These are phyloP conservation scores for Dicrostonyx torquatus DNA, from an alignment of 2,797 vertebrate genomes.

Conservation along the genomic window DNA sequence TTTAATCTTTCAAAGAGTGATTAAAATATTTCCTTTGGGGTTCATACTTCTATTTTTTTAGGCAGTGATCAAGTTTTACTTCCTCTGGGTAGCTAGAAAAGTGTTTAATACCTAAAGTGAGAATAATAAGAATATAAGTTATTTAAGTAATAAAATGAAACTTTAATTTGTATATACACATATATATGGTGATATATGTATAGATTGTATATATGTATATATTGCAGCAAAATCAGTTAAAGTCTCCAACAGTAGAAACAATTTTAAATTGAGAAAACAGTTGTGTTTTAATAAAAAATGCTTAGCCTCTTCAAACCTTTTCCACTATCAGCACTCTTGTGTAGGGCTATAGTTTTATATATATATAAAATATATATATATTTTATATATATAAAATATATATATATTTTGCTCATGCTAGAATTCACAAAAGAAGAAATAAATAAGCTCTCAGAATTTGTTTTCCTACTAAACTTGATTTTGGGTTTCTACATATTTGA, in stretches of 20 bases:
- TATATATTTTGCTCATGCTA: not conserved
- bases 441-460: not conserved
- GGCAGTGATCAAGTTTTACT: not conserved
- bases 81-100: not conserved
- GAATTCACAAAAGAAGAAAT: not conserved
- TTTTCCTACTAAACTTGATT: not conserved
- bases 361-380: no score
- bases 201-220: not conserved
- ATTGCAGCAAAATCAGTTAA: not conserved
- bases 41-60: conserved; percentile 8
- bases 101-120: conserved; percentile 13
- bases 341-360: not conserved
- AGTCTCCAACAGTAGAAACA: not conserved
- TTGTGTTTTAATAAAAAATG: conserved; percentile 31
- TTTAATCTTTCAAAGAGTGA: not conserved
- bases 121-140: not conserved
- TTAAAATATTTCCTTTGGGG: conserved; percentile 33
- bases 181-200: no score
- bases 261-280: not conserved
- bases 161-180: not conserved
- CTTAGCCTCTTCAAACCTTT: not conserved
- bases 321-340: not conserved
- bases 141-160: conserved; percentile 3
- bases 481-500: conserved; percentile 11
- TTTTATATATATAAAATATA: no score